Evolutionary conservation across 2,888 invertebrate genomes (phyloP), one percentile per base, ranked within the genome.

Genomic region (Cyrtodaria siliqua): DNA sequence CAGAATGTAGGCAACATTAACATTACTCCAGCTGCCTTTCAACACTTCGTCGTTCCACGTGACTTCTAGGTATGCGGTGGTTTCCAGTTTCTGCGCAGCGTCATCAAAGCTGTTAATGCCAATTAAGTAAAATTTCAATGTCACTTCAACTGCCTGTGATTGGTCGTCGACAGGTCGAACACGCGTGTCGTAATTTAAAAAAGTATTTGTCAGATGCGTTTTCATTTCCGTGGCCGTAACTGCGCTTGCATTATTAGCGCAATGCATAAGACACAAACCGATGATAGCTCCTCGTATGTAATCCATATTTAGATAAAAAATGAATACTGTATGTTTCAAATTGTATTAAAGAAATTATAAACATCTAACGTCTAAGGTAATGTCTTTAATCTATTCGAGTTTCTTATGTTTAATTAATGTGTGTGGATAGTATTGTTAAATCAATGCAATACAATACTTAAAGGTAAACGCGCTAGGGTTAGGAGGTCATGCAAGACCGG

Each of bases 31-130:
- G 55, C 57, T 23, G 8, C 24, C 27, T 2, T 60, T 52, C 14
- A 77, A 50, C 3, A 74, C 66, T n/a, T 84, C 80, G 38, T 86
- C 84, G 16, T 27, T 77, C 84, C 86, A 86, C 18, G n/a, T 59
- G 0, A 86, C 50, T 12, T 60, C 53, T 2, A 86, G 61, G 55
- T 76, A 83, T 2, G 82, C 82, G 0, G 84, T 79, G 8, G 82
- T 80, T 0, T 71, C 78, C 50, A 82, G 56, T 56, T 78, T 83
- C 59, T 83, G 82, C 9, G 69, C 70, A 0, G 71, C 52, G 55
- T 84, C 81, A 33, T 86, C 81, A 33, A 86, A 78, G 9, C 55
- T 72, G 44, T 73, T 79, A 9, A 86, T 70, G 20, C 78, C 83
- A 18, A 83, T 70, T 18, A 86, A 38, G 44, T 80, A 67, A 6